Base-by-base conservation (phyloP, 2,797 vertebrate genomes). In the Luscinia megarhynchos region DNA sequence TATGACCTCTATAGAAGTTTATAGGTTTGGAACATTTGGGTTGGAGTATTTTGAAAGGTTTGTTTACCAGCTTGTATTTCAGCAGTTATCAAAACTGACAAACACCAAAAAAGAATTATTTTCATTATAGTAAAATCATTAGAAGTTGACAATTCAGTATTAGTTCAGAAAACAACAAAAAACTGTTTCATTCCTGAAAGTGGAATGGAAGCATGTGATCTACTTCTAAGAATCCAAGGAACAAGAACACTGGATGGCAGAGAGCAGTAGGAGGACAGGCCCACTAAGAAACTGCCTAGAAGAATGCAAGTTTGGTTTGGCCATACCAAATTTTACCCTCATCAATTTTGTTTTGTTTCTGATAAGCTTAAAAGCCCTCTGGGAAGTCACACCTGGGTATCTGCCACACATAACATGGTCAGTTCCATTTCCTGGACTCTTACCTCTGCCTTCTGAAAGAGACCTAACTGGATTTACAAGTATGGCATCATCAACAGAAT, bases 231-330 rank as follows among this genome's bases (percentile, higher is more conserved):
- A 83, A 21, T 17, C 29, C 50, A 15, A 69, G 43, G 30, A 80
- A 36, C 11, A 66, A 45, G 22, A 84, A 62, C 24, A 58, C 15
- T 18, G 24, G 15, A 62, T 23, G 15, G 61, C 53, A 80, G 30
- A 54, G 7, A 54, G 38, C 46, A 83, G 13, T 1, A 57, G 29
- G 16, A 89, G 19, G 10, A 78, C 5, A 62, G n/a, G 15, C 1
- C 2, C 1, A 2, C 34, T 17, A 16, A 64, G 14, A 79, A 64
- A 89, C 10, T 12, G 24, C 40, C 36, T 3, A 24, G 10, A 61
- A 57, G 6, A 79, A 82, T 0, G 0, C 0, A 0, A 73, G 11
- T 27, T 67, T 30, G 4, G 23, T 32, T 75, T 12, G 12, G 21
- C 16, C 11, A 18, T 26, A n/a, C 4, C 4, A 1, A 19, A 29